A percentile compares a stretch with the other conserved stretches of the same genome.
Conservation (phyloP, 2,797 vertebrate genomes). For the Enteromius anoplus region DNA sequence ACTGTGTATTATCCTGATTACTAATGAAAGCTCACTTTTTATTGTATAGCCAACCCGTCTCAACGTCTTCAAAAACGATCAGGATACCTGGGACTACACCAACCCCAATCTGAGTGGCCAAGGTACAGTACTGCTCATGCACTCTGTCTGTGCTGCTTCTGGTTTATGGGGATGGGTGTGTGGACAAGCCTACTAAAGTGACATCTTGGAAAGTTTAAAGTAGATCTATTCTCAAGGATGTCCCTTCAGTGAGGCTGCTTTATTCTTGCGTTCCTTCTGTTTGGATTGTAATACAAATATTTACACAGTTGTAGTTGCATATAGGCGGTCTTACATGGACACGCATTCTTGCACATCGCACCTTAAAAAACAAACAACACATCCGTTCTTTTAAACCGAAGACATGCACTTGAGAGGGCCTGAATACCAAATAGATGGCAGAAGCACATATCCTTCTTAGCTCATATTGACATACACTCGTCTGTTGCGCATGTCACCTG, state of each 20-base stretch:
- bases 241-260: constrained; percentile 32
- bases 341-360: neutral
- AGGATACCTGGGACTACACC: constrained; percentile 97
- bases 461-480: neutral
- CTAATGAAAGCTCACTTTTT: neutral
- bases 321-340: neutral
- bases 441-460: neutral
- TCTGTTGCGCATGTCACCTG: constrained; percentile 48
- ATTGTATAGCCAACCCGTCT: constrained; percentile 87
- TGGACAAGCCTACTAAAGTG: constrained; percentile 32
- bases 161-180: constrained; percentile 18
- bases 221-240: constrained; percentile 6
- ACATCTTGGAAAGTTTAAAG: constrained; percentile 17
- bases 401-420: neutral
- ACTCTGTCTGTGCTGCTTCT: constrained; percentile 17
- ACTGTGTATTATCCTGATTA: neutral
- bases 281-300: neutral
- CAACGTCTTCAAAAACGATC: constrained; percentile 98
- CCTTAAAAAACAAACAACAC: neutral
- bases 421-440: neutral
- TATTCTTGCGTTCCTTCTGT: constrained; percentile 14
- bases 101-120: constrained; percentile 93
- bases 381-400: constrained; percentile 8
- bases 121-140: constrained; percentile 77
- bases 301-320: neutral